Base-by-base conservation (phyloP, 2,113 vertebrate species). In the Coptodon bakossiorum region DNA sequence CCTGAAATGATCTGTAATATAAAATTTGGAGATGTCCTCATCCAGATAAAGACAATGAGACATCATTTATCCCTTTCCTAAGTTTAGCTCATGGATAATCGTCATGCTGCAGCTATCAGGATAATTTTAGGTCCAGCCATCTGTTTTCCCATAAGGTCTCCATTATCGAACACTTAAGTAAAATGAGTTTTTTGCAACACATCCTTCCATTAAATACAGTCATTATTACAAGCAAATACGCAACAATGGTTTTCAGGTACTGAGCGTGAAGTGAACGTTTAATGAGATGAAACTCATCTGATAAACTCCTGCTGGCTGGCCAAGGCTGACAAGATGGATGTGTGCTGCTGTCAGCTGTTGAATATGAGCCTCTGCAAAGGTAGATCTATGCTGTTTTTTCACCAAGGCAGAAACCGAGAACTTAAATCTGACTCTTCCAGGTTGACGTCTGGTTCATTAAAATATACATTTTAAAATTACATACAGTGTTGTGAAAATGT, bases 301-400 rank as follows among this genome's bases (percentile, higher is more conserved):
- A 5, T 86, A 88, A 82, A 90, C 13, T 56, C 13, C 88, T 85
- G 91, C 31, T 81, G 80, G 71, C 12, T 5, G 6, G 82, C 59
- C 76, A 83, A 84, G 89, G 82, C 83, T 13, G 61, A 90, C 11
- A 43, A 89, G 89, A 93, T 89, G 88, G 66, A 94, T 85, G 85
- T 48, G 57, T 90, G 83, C 87, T 80, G 81, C 88, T 85, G 90
- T 94, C 90, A 90, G 78, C 80, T 34, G 78, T 80, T 85, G 84
- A 81, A 89, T 83, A 88, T 79, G 85, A 80, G 80, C 50, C 53
- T 45, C 31, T 83, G 83, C 14, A 87, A 80, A 90, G 59, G 14
- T 78, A 52, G 73, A 82, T 61, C 54, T 31, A 10, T 34, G 81
- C 7, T 83, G 31, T 54, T 27, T 86, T 24, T 84, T n/a, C 59